Conservation (phyloP, 2,888 invertebrate genomes). For the Cephus sareptanus region DNA sequence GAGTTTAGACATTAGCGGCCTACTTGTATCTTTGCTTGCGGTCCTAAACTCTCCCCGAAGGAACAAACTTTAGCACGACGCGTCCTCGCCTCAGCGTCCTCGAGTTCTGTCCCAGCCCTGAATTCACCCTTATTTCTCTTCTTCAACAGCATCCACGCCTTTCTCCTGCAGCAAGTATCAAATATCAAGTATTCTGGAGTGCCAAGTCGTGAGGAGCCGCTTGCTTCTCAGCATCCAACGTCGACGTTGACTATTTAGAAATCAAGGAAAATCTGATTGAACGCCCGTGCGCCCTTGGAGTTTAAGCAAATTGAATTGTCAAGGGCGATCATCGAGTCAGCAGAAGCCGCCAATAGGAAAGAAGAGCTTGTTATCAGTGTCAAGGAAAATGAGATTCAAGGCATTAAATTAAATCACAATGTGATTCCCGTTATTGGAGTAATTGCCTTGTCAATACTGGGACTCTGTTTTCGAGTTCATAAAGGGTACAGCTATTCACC, state of each 20-base stretch:
- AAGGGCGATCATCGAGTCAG: neutral
- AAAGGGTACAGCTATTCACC: neutral
- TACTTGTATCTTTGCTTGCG: slow-evolving; percentile 13
- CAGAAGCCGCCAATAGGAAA: neutral
- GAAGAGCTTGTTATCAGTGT: neutral
- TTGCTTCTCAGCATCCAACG: neutral
- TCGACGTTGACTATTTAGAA: neutral
- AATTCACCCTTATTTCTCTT: neutral
- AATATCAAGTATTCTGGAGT: slow-evolving; percentile 1
- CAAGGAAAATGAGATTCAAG: neutral
- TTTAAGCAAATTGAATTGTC: neutral
- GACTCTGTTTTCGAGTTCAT: neutral
- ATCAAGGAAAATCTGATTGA: neutral
- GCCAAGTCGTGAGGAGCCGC: neutral
- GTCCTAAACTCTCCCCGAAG: slow-evolving; percentile 5
- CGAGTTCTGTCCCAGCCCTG: neutral
- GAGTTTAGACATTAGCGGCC: slow-evolving; percentile 19
- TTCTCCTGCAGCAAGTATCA: neutral
- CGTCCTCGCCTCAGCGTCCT: neutral
- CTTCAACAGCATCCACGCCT: neutral
- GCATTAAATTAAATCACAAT: neutral
- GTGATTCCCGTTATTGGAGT: neutral
- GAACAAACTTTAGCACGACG: neutral
- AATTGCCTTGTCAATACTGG: neutral
- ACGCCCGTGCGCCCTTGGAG: neutral